These are phyloP conservation scores for Athalia circularis DNA, from an alignment of 2,888 invertebrate species.

Conservation along the genomic window DNA sequence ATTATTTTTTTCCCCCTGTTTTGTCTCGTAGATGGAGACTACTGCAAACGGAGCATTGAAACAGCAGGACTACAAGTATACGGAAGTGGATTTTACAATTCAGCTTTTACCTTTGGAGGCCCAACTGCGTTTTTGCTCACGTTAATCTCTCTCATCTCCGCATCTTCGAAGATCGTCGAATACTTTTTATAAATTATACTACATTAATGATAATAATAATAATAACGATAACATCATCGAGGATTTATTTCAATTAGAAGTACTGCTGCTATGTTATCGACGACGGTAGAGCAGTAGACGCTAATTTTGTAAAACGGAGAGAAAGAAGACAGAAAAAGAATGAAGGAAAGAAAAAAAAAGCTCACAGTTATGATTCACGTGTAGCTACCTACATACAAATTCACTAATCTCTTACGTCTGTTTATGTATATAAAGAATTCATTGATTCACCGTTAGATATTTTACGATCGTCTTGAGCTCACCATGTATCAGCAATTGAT, in stretches of 20 bases:
- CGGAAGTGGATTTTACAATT: conserved; percentile 86
- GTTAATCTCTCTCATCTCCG: not conserved
- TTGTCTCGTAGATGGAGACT: conserved; percentile 82
- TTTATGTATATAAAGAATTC: too few relatives aligned
- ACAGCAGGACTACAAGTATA: conserved; percentile 91
- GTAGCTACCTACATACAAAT: not conserved
- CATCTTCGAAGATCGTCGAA: too few relatives aligned
- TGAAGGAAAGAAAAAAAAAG: not conserved
- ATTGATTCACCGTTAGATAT: too few relatives aligned
- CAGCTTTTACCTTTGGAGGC: conserved; percentile 67
- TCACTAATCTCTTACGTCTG: too few relatives aligned
- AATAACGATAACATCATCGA: not conserved
- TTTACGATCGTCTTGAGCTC: too few relatives aligned
- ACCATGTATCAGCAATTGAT: too few relatives aligned
- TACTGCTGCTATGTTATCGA: too few relatives aligned
- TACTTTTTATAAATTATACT: not conserved
- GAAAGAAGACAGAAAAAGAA: not conserved
- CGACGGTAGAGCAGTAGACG: too few relatives aligned
- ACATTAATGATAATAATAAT: not conserved
- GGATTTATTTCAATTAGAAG: too few relatives aligned
- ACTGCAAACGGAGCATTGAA: conserved; percentile 91
- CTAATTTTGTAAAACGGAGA: too few relatives aligned
- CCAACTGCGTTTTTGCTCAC: conserved; percentile 14
- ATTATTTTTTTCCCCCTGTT: too few relatives aligned
- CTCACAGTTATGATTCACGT: not conserved